Evolutionary conservation across 2,113 vertebrate genomes (phyloP).

Genomic region (Epinephelus lanceolatus): DNA sequence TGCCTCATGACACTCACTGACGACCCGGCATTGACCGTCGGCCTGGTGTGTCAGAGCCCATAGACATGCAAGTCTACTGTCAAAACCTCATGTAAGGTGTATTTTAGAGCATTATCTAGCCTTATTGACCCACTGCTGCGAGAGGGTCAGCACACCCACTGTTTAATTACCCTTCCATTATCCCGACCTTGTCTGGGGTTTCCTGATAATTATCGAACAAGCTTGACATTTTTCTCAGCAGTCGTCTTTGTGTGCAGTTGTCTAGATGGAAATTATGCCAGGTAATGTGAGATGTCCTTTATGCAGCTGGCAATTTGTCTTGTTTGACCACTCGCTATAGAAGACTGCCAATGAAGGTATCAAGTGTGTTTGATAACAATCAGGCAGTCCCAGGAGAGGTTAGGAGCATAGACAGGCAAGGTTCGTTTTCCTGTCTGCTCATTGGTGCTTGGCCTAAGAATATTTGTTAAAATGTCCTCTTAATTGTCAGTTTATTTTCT

Average conservation of each 20-base stretch:
- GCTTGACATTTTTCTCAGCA: conserved; percentile 27
- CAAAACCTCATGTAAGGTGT: neutral
- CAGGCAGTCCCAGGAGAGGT: neutral
- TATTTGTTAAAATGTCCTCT: neutral
- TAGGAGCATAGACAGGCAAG: neutral
- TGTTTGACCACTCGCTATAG: neutral
- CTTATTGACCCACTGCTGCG: neutral
- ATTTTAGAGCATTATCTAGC: conserved; percentile 1
- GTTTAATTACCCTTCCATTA: conserved; percentile 14
- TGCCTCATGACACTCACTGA: too few relatives aligned
- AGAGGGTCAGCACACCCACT: too few relatives aligned
- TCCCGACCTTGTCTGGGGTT: conserved; percentile 27
- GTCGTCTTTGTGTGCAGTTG: conserved; percentile 19
- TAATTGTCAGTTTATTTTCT: neutral
- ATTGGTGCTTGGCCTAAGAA: neutral
- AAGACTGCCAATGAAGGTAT: conserved; percentile 18
- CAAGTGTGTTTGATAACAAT: conserved; percentile 14
- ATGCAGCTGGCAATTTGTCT: conserved; percentile 21
- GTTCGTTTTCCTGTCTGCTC: neutral
- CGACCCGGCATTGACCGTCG: too few relatives aligned
- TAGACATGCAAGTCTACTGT: neutral
- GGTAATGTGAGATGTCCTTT: conserved; percentile 14
- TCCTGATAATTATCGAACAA: conserved; percentile 36
- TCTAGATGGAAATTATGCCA: conserved; percentile 8
- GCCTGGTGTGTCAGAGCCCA: too few relatives aligned